phyloP scores from a whole-genome alignment of 2,888 invertebrate genomes.

The Liodrosophila aerea region DNA sequence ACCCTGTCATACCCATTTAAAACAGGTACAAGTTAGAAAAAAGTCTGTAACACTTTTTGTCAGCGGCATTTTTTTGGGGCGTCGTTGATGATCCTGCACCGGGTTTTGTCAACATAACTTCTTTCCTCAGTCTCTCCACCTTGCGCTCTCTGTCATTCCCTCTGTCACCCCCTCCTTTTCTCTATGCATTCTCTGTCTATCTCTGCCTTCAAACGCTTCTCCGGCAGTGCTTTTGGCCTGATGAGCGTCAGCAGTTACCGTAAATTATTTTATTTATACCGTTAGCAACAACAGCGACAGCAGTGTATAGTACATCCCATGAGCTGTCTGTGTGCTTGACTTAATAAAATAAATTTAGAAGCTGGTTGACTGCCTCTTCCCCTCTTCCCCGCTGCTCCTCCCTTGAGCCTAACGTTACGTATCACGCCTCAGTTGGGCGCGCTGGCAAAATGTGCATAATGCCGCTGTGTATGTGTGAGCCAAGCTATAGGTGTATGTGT shows the following conservation, averaged over 20 bases:
- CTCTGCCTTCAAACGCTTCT: neutral
- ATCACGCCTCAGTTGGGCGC: conserved; percentile 58
- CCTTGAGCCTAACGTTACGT: neutral
- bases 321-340: conserved; percentile 72
- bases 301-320: conserved; percentile 34
- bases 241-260: conserved; percentile 77
- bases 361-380: conserved; percentile 46
- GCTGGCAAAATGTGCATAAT: conserved; percentile 69
- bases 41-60: conserved; percentile 65
- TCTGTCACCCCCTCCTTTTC: no score
- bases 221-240: conserved; percentile 47
- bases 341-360: conserved; percentile 77
- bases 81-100: conserved; percentile 64
- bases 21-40: conserved; percentile 31
- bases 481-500: conserved; percentile 8
- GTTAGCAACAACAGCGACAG: conserved; percentile 43
- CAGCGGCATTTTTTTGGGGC: conserved; percentile 54
- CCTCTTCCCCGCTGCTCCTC: neutral
- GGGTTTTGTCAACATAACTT: conserved; percentile 65
- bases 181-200: conserved; percentile 13
- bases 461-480: conserved; percentile 21
- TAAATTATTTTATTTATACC: conserved; percentile 73
- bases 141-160: conserved; percentile 11
- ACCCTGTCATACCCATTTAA: neutral
- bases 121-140: neutral